A percentile compares a stretch with the other conserved stretches of the same genome.
These are phyloP conservation scores for Epistrophe grossulariae DNA, from an alignment of 2,888 invertebrate species.

Conservation along the genomic window DNA sequence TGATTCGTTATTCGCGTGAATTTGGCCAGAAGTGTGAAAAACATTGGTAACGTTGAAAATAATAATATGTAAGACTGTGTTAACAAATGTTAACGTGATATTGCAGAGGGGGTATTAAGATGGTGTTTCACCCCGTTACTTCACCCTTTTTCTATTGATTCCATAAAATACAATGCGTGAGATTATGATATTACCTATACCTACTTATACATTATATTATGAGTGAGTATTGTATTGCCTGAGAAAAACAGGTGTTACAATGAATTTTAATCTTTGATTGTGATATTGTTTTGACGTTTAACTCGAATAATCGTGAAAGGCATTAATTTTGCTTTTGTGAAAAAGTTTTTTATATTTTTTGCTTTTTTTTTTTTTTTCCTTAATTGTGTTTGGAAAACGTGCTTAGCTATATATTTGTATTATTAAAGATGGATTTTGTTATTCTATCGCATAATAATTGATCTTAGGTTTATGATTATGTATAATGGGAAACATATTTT, in stretches of 20 bases:
- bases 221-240: slow-evolving; percentile 14
- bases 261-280: slow-evolving; percentile 19
- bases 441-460: background rate
- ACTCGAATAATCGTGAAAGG: slow-evolving; percentile 15
- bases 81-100: background rate
- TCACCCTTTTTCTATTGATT: slow-evolving; percentile 16
- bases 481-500: background rate
- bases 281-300: slow-evolving; percentile 8
- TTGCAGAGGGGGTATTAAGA: background rate
- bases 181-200: background rate
- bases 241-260: slow-evolving; percentile 28
- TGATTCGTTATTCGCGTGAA: slow-evolving; percentile 34
- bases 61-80: background rate
- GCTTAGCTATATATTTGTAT: background rate
- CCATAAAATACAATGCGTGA: slow-evolving; percentile 20
- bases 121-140: background rate
- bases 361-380: background rate
- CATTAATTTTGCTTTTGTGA: slow-evolving; percentile 10
- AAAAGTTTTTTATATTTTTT: background rate
- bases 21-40: slow-evolving; percentile 20
- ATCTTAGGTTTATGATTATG: background rate
- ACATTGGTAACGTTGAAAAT: slow-evolving; percentile 12
- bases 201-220: no score
- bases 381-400: slow-evolving; percentile 12
- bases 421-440: background rate